Percentiles rank a stretch among this genome's conserved stretches.
These are phyloP conservation scores for Anarhynchus alexandrinus DNA, from an alignment of 2,113 vertebrate species.

Conservation along the genomic window DNA sequence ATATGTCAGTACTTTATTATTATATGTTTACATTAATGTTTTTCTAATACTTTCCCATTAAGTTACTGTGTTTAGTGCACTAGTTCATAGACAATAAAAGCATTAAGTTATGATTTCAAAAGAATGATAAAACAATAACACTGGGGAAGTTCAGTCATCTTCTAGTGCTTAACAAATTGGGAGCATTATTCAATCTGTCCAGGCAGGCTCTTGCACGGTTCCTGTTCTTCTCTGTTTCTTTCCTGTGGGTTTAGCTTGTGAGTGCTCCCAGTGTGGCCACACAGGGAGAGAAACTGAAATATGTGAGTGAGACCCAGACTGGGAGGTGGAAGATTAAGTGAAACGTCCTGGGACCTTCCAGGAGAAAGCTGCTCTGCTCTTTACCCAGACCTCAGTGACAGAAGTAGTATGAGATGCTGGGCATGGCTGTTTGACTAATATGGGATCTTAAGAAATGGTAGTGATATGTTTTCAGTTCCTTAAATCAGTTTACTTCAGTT, in stretches of 20 bases:
- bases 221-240: conserved; percentile 41
- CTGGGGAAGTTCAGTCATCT: neutral
- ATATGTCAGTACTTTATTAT: neutral
- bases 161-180: conserved; percentile 17
- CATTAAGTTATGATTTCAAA: conserved; percentile 27
- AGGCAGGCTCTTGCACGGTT: neutral
- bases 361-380: neutral
- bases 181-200: conserved; percentile 37
- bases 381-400: neutral
- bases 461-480: neutral
- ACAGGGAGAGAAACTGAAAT: conserved; percentile 43
- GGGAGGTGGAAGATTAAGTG: neutral
- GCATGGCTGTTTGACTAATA: neutral
- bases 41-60: conserved; percentile 4
- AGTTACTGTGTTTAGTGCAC: neutral
- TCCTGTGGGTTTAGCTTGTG: conserved; percentile 36
- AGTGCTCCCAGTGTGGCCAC: conserved; percentile 20
- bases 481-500: neutral
- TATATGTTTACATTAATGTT: neutral
- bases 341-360: conserved; percentile 1
- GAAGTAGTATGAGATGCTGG: neutral
- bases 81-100: conserved; percentile 1
- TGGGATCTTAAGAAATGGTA: neutral
- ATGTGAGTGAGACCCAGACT: neutral
- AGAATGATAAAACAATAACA: conserved; percentile 15